phyloP scores from a whole-genome alignment of 2,797 vertebrate genomes.

The Mormyrus hasselquistii region DNA sequence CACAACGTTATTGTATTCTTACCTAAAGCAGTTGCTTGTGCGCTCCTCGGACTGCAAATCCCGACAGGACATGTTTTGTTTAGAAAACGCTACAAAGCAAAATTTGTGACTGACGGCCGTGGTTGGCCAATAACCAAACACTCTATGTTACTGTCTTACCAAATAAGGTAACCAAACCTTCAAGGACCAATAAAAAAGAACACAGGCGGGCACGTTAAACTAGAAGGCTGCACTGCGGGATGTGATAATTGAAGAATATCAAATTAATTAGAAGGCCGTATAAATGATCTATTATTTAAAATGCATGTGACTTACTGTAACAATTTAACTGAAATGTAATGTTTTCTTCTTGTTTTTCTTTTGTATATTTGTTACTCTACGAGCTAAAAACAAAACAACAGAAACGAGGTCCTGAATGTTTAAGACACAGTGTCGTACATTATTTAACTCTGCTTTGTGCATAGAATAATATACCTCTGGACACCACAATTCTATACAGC shows the following conservation, averaged over 20 bases:
- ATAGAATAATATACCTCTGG: background rate
- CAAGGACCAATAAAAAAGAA: conserved; percentile 42
- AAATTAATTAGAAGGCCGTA: background rate
- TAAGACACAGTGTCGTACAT: background rate
- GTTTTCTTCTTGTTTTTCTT: background rate
- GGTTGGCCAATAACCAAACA: conserved; percentile 37
- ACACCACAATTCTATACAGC: background rate
- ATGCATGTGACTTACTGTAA: background rate
- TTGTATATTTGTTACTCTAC: background rate
- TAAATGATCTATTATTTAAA: background rate
- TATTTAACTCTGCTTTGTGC: background rate
- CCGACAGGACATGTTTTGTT: conserved; percentile 53
- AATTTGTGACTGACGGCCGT: conserved; percentile 37
- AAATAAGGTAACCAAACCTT: conserved; percentile 60
- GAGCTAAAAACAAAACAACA: background rate
- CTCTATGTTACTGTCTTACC: conserved; percentile 53
- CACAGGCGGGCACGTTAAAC: conserved; percentile 9
- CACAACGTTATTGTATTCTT: background rate
- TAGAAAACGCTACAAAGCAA: conserved; percentile 30
- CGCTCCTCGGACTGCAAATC: conserved; percentile 39
- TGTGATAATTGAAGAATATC: background rate
- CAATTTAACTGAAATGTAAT: background rate
- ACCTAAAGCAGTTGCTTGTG: background rate
- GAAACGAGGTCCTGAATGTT: background rate
- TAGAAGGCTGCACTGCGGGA: background rate